A percentile compares a stretch with the other conserved stretches of the same genome.
These are phyloP conservation scores for Agriopis marginaria DNA, from an alignment of 2,888 invertebrate genomes.

Conservation along the genomic window DNA sequence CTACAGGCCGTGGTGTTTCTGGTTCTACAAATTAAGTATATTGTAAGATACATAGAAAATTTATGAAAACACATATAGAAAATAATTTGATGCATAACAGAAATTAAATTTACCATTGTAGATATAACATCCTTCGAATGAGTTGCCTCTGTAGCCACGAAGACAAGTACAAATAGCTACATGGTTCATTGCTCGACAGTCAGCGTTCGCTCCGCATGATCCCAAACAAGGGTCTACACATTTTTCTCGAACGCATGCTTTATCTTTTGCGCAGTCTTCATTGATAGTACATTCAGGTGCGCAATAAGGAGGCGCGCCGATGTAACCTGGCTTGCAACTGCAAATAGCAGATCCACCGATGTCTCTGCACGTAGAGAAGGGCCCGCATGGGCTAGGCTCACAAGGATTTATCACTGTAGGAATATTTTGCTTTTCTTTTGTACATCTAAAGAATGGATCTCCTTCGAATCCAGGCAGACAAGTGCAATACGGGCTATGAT, in stretches of 20 bases:
- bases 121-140: constrained; percentile 86
- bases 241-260: constrained; percentile 91
- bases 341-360: constrained; percentile 84
- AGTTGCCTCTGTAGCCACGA: constrained; percentile 90
- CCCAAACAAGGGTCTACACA: constrained; percentile 91
- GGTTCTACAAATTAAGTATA: constrained; percentile 60
- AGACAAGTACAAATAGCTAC: constrained; percentile 92
- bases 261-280: constrained; percentile 90
- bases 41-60: constrained; percentile 10
- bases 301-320: constrained; percentile 90
- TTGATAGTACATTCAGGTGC: constrained; percentile 92
- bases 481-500: constrained; percentile 90
- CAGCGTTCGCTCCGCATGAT: constrained; percentile 89
- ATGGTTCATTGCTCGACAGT: constrained; percentile 91
- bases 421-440: constrained; percentile 76
- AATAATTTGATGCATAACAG: neutral
- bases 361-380: constrained; percentile 88
- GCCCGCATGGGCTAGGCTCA: constrained; percentile 90
- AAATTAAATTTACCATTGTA: constrained; percentile 62
- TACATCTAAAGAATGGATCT: constrained; percentile 89
- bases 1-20: constrained; percentile 64
- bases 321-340: constrained; percentile 88
- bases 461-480: constrained; percentile 91
- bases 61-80: neutral
- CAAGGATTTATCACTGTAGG: constrained; percentile 85